Evolutionary conservation across 2,888 invertebrate genomes (phyloP).

Genomic region (Nomada ferruginata): DNA sequence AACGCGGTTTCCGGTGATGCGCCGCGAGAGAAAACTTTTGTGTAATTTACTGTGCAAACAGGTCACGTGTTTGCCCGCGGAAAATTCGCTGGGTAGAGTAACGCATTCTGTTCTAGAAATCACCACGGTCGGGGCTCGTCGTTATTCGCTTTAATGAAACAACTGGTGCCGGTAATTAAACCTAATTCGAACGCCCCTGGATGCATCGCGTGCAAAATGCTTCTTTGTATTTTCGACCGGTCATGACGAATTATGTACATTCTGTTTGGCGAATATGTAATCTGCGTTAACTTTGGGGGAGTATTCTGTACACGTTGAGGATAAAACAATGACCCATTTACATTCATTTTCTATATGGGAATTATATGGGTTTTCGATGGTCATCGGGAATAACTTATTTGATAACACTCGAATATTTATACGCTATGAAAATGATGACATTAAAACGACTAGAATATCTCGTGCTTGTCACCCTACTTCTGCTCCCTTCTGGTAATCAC

Average conservation of each 20-base stretch:
- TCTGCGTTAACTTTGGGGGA: not conserved
- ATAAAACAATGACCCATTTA: not conserved
- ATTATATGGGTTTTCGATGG: too few species aligned
- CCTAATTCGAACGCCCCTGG: conserved; percentile 32
- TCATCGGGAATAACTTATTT: too few species aligned
- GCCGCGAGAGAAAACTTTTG: conserved; percentile 30
- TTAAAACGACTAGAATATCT: too few species aligned
- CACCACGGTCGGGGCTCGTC: not conserved
- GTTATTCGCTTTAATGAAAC: conserved; percentile 37
- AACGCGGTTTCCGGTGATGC: conserved; percentile 41
- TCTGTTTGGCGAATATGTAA: not conserved
- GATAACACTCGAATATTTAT: too few species aligned
- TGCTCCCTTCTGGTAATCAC: not conserved
- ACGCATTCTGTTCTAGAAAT: conserved; percentile 21
- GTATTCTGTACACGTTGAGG: not conserved
- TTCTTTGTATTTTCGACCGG: not conserved
- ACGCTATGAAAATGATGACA: too few species aligned
- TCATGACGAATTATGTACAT: not conserved
- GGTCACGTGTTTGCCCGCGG: conserved; percentile 50
- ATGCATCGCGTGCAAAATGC: conserved; percentile 7
- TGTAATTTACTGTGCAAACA: conserved; percentile 48
- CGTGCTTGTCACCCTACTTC: too few species aligned
- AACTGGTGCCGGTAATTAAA: conserved; percentile 40
- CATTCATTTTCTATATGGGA: too few species aligned
- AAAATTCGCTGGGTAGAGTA: conserved; percentile 37